Evolutionary conservation across 1,140 invertebrate genomes (phyloP), one percentile per base, ranked within the genome.

Genomic region (Watersipora subatra): DNA sequence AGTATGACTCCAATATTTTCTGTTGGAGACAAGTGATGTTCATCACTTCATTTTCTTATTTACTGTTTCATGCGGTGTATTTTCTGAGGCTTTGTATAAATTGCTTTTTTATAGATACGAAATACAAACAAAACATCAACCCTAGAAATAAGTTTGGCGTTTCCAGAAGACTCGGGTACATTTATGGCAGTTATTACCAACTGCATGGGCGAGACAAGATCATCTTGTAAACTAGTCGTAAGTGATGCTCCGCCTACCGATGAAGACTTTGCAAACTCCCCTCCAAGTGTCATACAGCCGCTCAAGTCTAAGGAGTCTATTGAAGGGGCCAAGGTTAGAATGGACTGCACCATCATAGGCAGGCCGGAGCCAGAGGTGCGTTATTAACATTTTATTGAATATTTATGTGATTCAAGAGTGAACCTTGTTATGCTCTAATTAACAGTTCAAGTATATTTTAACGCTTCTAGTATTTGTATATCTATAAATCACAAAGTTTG

Each of bases 101-200:
- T 19, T 63, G 34, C 15, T 64, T 67, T 34, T 56, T 69, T 72
- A 22, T 66, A 79, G 76, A 76, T 80, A 26, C 70, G 72, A 28
- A 74, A 75, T 24, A 73, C 75, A 30, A 63, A 69, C 1, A 77
- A 74, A 55, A 71, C 70, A 61, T 76, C 76, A 12, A 69, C 91
- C 1, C 80, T 99, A 22, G 88, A 96, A 24, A 96, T 98, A 68
- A 86, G 87, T 63, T 94, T 97, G 84, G 91, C 96, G 0, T 95
- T 93, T 79, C 91, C 93, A 0, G 94, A 98, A 84, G 95, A 99
- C 80, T 90, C 93, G 1, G 95, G 93, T 1, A 89, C 88, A 57
- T 98, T 96, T 78, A 97, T 93, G 0, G 95, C 93, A 73, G 90
- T 97, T 17, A 91, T 93, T 17, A 95, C 96, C 76, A 99, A 98